Evolutionary conservation across 2,888 invertebrate species (phyloP).

Genomic region (Netelia fuscicornis): DNA sequence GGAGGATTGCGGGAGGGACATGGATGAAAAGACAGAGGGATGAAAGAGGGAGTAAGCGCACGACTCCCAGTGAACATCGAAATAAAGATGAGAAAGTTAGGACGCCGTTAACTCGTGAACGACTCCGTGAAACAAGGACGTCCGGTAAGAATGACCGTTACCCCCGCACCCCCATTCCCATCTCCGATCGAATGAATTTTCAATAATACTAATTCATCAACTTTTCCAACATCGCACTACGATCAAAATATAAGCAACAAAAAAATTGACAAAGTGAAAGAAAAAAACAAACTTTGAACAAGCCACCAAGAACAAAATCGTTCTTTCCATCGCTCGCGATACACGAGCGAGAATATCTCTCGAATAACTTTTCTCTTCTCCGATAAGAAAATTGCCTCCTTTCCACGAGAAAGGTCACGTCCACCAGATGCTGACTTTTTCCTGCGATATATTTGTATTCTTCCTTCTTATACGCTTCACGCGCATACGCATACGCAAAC

Average conservation of each 20-base stretch:
- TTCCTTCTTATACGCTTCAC: neutral
- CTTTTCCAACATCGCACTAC: too few relatives aligned
- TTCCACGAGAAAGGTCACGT: neutral
- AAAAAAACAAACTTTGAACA: neutral
- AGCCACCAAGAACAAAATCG: neutral
- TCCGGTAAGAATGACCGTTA: too few relatives aligned
- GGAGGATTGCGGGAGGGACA: neutral
- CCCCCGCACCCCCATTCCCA: too few relatives aligned
- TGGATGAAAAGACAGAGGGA: neutral
- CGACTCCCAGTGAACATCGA: neutral
- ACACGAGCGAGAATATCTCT: neutral
- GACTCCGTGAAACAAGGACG: too few relatives aligned
- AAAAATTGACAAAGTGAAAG: neutral
- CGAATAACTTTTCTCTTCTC: neutral
- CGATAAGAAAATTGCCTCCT: neutral
- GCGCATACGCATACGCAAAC: neutral
- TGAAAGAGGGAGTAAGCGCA: too few relatives aligned
- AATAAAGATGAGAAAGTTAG: neutral
- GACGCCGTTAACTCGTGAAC: too few relatives aligned
- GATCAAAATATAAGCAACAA: neutral
- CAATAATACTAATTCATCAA: too few relatives aligned
- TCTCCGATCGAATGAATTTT: too few relatives aligned
- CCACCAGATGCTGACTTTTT: neutral
- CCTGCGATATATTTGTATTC: neutral
- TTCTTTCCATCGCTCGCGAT: neutral